Evolutionary conservation across 2,888 invertebrate species (phyloP).

Genomic region (Polymixis flavicincta): DNA sequence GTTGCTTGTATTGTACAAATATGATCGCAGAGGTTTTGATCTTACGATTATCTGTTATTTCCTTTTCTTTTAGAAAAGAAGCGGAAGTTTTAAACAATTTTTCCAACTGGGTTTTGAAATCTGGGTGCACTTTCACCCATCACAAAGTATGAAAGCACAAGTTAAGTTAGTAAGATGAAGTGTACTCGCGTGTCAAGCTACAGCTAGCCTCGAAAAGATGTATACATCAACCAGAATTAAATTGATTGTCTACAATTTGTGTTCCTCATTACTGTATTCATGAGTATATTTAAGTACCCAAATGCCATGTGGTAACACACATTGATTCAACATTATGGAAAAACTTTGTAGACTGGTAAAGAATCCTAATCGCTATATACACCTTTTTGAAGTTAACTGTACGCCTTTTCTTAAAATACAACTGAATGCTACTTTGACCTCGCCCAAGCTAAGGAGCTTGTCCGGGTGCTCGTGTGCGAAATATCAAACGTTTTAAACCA

Average conservation of each 20-base stretch:
- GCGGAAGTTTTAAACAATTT: neutral
- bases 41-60: neutral
- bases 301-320: neutral
- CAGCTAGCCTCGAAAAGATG: neutral
- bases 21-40: neutral
- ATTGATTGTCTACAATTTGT: too few relatives aligned
- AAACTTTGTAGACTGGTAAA: neutral
- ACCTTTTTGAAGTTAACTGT: neutral
- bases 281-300: too few relatives aligned
- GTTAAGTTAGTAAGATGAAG: neutral
- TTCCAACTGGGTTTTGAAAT: too few relatives aligned
- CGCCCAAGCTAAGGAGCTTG: neutral
- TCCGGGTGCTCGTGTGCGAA: neutral
- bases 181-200: neutral
- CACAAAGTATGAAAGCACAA: neutral
- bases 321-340: neutral
- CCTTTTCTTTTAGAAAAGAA: neutral
- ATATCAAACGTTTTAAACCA: neutral
- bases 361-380: neutral
- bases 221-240: neutral
- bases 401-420: neutral
- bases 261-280: neutral
- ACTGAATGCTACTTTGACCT: neutral
- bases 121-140: neutral
- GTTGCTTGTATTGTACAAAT: neutral